Percentiles rank a stretch among this genome's conserved stretches.
Conservation (phyloP, 2,888 invertebrate species). For the Caenorhabditis drosophilae region DNA sequence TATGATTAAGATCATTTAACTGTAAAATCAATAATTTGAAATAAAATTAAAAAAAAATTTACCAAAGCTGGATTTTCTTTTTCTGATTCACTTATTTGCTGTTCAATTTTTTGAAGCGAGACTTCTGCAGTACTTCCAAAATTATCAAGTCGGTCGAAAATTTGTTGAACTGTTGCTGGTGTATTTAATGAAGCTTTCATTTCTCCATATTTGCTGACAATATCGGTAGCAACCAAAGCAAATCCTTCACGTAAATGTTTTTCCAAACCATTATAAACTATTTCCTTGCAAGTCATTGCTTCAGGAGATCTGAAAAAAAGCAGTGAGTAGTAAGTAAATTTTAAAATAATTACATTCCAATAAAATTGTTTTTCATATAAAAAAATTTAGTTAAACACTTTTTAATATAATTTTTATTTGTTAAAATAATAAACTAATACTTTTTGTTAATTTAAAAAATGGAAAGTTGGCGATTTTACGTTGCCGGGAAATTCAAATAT, state of each 20-base stretch:
- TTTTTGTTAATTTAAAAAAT: no score
- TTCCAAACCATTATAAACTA: conserved; percentile 19
- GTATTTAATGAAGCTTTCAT: conserved; percentile 20
- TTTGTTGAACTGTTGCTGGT: conserved; percentile 10
- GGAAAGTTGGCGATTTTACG: no score
- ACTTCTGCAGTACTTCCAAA: conserved; percentile 17
- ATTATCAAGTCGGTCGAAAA: conserved; percentile 29
- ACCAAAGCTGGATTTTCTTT: conserved; percentile 16
- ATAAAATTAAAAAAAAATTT: not conserved
- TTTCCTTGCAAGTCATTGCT: not conserved
- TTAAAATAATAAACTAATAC: no score
- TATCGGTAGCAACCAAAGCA: conserved; percentile 19
- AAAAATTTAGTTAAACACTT: no score
- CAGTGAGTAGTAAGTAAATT: no score
- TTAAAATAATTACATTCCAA: no score
- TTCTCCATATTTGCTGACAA: conserved; percentile 32
- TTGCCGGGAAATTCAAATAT: no score
- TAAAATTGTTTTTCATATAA: no score
- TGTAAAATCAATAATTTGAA: conserved; percentile 8
- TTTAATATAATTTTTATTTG: no score
- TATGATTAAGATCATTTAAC: conserved; percentile 20
- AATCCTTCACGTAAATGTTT: conserved; percentile 25
- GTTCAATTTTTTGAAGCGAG: conserved; percentile 9
- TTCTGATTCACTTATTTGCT: conserved; percentile 17
- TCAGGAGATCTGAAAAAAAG: no score